Evolutionary conservation across 2,797 vertebrate species (phyloP).

Genomic region (Gymnothorax reevesii): DNA sequence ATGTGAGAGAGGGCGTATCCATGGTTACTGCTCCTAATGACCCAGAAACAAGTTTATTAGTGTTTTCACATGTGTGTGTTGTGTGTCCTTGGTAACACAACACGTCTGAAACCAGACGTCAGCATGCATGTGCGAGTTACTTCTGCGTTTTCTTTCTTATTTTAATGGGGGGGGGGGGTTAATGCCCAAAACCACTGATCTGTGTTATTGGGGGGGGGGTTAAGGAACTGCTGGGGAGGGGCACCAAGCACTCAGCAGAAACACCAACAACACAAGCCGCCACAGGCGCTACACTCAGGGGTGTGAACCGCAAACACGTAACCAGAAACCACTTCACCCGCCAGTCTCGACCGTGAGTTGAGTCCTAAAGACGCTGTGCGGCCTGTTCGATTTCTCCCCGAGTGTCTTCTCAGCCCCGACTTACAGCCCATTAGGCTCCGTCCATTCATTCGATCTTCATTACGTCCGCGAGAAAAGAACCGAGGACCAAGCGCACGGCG

Average conservation of each 20-base stretch:
- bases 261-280: background rate
- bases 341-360: background rate
- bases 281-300: background rate
- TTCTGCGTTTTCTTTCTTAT: background rate
- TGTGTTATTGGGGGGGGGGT: background rate
- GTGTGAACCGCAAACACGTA: background rate
- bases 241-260: too few species aligned
- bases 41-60: background rate
- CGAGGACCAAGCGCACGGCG: conserved; percentile 28
- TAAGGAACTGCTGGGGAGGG: too few species aligned
- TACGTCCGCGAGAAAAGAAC: conserved; percentile 13
- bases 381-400: conserved; percentile 21
- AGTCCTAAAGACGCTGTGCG: background rate
- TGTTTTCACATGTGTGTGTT: background rate
- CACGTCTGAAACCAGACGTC: too few species aligned
- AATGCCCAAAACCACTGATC: background rate
- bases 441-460: conserved; percentile 35
- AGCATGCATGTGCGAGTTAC: too few species aligned
- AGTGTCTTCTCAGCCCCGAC: conserved; percentile 6
- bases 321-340: too few species aligned
- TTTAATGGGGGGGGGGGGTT: background rate
- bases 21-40: background rate
- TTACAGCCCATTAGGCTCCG: conserved; percentile 23
- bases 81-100: background rate
- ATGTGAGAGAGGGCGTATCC: conserved; percentile 34